Evolutionary conservation across 2,113 vertebrate species (phyloP).

Genomic region (Solenodon paradoxus): DNA sequence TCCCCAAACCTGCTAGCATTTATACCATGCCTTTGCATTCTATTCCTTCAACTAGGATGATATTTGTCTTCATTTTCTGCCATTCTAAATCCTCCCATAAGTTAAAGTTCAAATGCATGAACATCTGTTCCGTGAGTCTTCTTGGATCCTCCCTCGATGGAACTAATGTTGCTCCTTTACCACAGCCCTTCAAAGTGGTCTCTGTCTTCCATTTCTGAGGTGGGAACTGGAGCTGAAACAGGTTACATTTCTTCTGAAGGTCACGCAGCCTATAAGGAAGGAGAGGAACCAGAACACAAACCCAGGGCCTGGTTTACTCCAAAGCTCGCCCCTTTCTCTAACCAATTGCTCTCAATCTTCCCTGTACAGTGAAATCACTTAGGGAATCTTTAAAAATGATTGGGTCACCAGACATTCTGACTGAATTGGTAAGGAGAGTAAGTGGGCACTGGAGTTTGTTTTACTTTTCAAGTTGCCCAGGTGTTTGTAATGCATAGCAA

Average conservation of each 20-base stretch:
- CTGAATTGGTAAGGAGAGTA: neutral
- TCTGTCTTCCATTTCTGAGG: neutral
- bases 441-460: neutral
- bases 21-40: too few relatives aligned
- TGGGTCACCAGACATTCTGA: neutral
- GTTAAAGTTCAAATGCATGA: neutral
- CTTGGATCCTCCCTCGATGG: neutral
- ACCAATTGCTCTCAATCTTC: neutral
- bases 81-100: neutral
- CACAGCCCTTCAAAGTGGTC: neutral
- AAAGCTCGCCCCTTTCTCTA: neutral
- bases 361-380: neutral
- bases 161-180: neutral
- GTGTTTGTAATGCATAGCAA: neutral
- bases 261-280: neutral
- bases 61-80: neutral
- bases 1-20: neutral
- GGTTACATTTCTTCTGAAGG: neutral
- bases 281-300: neutral
- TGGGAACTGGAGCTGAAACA: neutral
- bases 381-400: neutral
- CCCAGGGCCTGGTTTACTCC: neutral
- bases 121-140: neutral
- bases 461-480: neutral
- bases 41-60: neutral